Conservation (phyloP, 2,888 invertebrate genomes). For the Oscheius sp. region DNA sequence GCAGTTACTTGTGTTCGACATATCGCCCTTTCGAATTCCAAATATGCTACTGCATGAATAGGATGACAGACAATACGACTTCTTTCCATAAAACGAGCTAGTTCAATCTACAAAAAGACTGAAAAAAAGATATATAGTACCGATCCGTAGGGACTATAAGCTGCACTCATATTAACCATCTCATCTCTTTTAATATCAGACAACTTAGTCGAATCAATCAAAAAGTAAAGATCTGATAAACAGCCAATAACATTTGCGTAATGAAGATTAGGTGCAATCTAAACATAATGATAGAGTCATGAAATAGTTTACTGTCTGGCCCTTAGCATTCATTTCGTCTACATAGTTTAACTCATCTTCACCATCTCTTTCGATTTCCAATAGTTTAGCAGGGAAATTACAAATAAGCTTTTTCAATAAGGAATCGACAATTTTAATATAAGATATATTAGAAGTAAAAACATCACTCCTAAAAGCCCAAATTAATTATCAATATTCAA, state of each 20-base stretch:
- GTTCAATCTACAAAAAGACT: slow-evolving; percentile 43
- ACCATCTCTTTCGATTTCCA: slow-evolving; percentile 51
- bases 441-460: slow-evolving; percentile 33
- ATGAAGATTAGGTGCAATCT: slow-evolving; percentile 29
- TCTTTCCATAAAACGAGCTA: slow-evolving; percentile 47
- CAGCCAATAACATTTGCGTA: slow-evolving; percentile 47
- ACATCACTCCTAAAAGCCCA: slow-evolving; percentile 32
- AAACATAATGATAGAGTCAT: not conserved
- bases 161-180: slow-evolving; percentile 32
- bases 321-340: slow-evolving; percentile 34
- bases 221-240: slow-evolving; percentile 43
- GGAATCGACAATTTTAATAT: slow-evolving; percentile 42
- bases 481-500: not conserved
- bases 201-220: slow-evolving; percentile 30
- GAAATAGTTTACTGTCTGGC: not conserved
- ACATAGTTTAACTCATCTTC: slow-evolving; percentile 45
- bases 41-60: slow-evolving; percentile 50
- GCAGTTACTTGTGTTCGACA: slow-evolving; percentile 46
- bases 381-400: slow-evolving; percentile 45
- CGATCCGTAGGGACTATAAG: slow-evolving; percentile 40
- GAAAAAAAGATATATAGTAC: slow-evolving; percentile 20
- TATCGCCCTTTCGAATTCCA: slow-evolving; percentile 49
- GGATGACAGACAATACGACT: slow-evolving; percentile 50
- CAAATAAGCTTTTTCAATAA: slow-evolving; percentile 43
- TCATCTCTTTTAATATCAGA: slow-evolving; percentile 30